phyloP scores from a whole-genome alignment of 2,888 invertebrate genomes.

The Cosmopolites sordidus region DNA sequence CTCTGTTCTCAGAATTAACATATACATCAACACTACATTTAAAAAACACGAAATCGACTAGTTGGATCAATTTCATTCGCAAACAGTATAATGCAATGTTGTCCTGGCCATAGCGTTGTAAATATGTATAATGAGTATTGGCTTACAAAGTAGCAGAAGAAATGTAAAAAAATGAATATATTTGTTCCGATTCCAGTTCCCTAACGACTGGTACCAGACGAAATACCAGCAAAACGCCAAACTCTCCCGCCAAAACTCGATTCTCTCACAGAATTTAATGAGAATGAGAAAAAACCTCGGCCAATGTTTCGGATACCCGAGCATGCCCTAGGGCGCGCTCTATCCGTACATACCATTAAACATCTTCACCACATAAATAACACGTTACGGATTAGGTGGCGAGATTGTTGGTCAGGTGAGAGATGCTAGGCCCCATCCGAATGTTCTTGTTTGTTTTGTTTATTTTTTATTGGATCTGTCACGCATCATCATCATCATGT shows the following conservation, averaged over 20 bases:
- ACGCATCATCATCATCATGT: constrained; percentile 6
- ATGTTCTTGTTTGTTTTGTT: constrained; percentile 11
- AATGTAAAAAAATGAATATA: no score
- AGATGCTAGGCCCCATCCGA: constrained; percentile 21
- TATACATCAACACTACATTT: no score
- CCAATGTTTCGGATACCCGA: constrained; percentile 27
- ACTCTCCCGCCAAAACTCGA: constrained; percentile 24
- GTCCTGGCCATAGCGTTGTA: no score
- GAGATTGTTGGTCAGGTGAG: constrained; percentile 25
- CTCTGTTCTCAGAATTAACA: no score
- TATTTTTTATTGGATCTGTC: constrained; percentile 23
- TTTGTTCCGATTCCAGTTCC: constrained; percentile 22
- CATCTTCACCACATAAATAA: neutral
- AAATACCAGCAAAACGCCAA: constrained; percentile 24
- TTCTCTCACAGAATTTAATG: constrained; percentile 26
- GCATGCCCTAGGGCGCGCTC: constrained; percentile 23
- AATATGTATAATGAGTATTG: no score
- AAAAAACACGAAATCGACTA: no score
- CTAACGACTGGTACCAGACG: constrained; percentile 26
- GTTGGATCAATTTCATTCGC: no score
- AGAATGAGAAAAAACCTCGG: constrained; percentile 27
- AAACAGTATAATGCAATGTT: no score
- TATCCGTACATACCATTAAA: no score
- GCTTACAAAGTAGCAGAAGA: no score
- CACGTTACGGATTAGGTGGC: neutral